These are phyloP conservation scores for Sibirionetta formosa DNA, from an alignment of 2,797 vertebrate genomes.

Conservation along the genomic window DNA sequence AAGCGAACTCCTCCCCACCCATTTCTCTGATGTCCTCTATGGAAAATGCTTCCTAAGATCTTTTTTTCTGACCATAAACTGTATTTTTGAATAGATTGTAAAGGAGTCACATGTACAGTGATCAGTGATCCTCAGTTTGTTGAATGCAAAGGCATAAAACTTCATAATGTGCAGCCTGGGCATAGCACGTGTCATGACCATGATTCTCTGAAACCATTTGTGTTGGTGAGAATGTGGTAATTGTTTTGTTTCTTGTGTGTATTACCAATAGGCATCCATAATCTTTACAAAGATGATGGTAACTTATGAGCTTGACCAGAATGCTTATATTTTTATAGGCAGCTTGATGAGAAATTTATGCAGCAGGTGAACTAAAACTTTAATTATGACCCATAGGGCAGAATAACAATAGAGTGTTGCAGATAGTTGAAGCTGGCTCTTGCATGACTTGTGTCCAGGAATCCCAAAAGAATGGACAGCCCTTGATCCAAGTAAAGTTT, in stretches of 20 bases:
- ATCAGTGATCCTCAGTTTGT: not conserved
- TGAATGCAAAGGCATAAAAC: not conserved
- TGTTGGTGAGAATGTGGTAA: not conserved
- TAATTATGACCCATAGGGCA: not conserved
- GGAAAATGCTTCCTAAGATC: not conserved
- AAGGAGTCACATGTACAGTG: not conserved
- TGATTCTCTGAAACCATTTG: not conserved
- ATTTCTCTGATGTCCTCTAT: not conserved
- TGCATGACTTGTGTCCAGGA: conserved; percentile 51
- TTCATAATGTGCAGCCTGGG: not conserved
- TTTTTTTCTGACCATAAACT: not conserved
- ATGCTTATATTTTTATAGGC: not conserved
- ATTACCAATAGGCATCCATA: too few species aligned
- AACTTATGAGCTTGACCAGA: not conserved
- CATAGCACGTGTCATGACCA: not conserved
- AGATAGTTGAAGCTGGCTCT: not conserved
- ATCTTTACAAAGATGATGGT: not conserved
- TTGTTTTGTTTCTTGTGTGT: not conserved
- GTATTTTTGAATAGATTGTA: not conserved
- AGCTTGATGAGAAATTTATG: conserved; percentile 24
- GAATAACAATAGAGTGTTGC: not conserved
- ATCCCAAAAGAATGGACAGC: conserved; percentile 36
- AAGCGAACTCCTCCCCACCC: not conserved
- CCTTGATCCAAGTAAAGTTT: conserved; percentile 12
- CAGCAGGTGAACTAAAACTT: conserved; percentile 19